Conservation (phyloP, 2,888 invertebrate species). For the Homarus gammarus region DNA sequence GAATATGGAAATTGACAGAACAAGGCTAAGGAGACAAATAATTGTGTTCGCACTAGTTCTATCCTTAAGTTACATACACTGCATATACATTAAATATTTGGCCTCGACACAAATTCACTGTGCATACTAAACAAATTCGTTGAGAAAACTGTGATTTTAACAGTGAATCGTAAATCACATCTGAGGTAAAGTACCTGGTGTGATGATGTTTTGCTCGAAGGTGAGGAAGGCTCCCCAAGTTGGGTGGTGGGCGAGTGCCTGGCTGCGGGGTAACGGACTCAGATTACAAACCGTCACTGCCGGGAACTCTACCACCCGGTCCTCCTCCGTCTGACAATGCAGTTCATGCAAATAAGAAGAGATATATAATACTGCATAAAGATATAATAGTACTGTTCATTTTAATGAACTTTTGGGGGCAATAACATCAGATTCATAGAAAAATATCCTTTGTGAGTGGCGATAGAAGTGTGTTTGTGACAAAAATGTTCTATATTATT, state of each 20-base stretch:
- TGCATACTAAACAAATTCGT: too few species aligned
- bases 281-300: conserved; percentile 47
- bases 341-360: not conserved
- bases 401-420: not conserved
- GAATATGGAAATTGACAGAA: too few species aligned
- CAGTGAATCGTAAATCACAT: too few species aligned
- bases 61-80: too few species aligned
- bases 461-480: not conserved
- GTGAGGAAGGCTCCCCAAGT: conserved; percentile 36
- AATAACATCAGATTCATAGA: not conserved
- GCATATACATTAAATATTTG: too few species aligned
- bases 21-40: too few species aligned
- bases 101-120: too few species aligned
- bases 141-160: too few species aligned
- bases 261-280: conserved; percentile 41
- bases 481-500: conserved; percentile 9
- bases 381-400: not conserved
- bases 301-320: conserved; percentile 43
- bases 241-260: conserved; percentile 29
- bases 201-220: not conserved
- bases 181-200: conserved; percentile 23
- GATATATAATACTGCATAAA: not conserved
- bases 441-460: not conserved
- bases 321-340: conserved; percentile 21
- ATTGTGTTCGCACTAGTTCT: too few species aligned